A percentile compares a stretch with the other conserved stretches of the same genome.
These are phyloP conservation scores for Tuta absoluta DNA, from an alignment of 2,888 invertebrate genomes.

Conservation along the genomic window DNA sequence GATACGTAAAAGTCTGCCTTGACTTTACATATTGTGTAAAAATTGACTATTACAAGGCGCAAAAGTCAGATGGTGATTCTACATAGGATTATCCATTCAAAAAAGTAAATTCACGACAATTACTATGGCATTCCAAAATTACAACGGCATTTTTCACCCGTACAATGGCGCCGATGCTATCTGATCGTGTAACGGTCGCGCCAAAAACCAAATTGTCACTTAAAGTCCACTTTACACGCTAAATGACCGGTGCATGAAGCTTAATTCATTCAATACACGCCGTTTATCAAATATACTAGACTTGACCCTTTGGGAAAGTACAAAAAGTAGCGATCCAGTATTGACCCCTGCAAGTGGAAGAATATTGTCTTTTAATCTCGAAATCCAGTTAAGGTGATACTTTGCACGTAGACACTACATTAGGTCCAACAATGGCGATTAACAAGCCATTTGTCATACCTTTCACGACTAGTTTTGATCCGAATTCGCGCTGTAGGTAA, in stretches of 20 bases:
- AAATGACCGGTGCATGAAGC: constrained; percentile 33
- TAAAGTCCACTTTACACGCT: constrained; percentile 28
- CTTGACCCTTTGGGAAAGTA: constrained; percentile 41
- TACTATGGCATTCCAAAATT: constrained; percentile 6
- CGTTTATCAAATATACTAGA: constrained; percentile 23
- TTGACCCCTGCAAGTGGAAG: constrained; percentile 39
- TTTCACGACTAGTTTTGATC: constrained; percentile 48
- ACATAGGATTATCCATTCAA: background rate
- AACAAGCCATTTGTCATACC: constrained; percentile 69
- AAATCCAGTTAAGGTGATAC: constrained; percentile 64
- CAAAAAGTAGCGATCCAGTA: constrained; percentile 22
- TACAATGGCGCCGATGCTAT: constrained; percentile 24
- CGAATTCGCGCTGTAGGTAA: constrained; percentile 23
- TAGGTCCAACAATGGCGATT: constrained; percentile 65
- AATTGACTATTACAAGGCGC: too few relatives aligned
- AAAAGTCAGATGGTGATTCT: too few relatives aligned
- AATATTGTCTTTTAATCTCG: constrained; percentile 29
- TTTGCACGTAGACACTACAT: constrained; percentile 57
- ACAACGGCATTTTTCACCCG: constrained; percentile 23
- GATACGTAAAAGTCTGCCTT: too few relatives aligned
- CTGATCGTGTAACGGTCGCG: constrained; percentile 30
- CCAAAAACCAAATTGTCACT: constrained; percentile 33
- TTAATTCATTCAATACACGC: constrained; percentile 31
- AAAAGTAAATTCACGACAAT: background rate
- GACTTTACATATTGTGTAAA: too few relatives aligned